These are phyloP conservation scores for Aphelocoma californica DNA, from an alignment of 2,797 vertebrate species.

Conservation along the genomic window DNA sequence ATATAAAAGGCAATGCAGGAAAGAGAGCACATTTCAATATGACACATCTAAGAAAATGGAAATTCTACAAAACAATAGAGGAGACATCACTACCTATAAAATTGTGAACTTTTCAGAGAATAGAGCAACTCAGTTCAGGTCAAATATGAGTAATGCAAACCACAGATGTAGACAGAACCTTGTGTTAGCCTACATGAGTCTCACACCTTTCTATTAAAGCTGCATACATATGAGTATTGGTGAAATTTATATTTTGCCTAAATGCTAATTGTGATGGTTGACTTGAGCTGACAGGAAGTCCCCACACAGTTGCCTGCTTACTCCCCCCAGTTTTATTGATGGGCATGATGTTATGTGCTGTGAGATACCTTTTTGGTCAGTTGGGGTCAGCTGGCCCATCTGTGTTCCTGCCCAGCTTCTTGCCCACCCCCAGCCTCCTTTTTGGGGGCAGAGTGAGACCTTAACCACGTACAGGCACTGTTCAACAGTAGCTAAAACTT, in stretches of 20 bases:
- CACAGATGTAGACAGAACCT: neutral
- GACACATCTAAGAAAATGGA: neutral
- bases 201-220: neutral
- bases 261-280: neutral
- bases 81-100: neutral
- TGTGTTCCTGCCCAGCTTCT: neutral
- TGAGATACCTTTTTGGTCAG: neutral
- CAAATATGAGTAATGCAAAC: neutral
- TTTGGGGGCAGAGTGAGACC: neutral
- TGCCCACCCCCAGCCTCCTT: rapidly evolving
- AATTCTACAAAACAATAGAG: neutral
- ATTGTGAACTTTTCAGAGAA: neutral
- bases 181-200: neutral
- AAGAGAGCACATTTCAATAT: neutral
- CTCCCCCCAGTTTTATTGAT: rapidly evolving
- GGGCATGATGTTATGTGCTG: rapidly evolving
- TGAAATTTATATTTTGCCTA: neutral
- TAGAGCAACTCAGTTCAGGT: neutral
- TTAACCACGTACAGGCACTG: rapidly evolving
- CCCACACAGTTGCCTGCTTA: rapidly evolving
- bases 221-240: rapidly evolving
- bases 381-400: neutral
- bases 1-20: neutral
- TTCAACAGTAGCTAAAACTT: neutral
- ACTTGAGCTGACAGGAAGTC: rapidly evolving